Conservation (phyloP, 1,140 invertebrate genomes). For the Aradophagus sp. region DNA sequence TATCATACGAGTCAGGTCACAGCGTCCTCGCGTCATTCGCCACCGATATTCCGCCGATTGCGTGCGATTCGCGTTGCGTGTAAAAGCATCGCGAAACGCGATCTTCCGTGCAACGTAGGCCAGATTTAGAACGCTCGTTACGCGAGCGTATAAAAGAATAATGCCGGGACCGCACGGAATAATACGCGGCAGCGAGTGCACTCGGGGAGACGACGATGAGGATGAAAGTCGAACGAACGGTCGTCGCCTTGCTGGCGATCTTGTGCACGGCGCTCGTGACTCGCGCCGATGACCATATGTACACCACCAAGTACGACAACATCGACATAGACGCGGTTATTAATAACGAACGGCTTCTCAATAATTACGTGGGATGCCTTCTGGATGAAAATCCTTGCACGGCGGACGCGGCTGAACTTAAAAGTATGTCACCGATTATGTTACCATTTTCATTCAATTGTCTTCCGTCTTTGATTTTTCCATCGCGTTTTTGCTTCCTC, state of each 20-base stretch:
- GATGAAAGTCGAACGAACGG: constrained; percentile 44
- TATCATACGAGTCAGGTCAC: constrained; percentile 18
- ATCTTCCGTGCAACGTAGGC: constrained; percentile 17
- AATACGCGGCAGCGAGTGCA: constrained; percentile 33
- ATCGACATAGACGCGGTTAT: constrained; percentile 76
- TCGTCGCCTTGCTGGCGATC: constrained; percentile 34
- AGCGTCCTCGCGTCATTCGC: constrained; percentile 20
- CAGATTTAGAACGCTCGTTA: constrained; percentile 23
- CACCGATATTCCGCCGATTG: constrained; percentile 15
- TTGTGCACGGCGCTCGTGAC: constrained; percentile 34
- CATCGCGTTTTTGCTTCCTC: no score
- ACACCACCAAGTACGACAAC: constrained; percentile 76
- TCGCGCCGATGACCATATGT: constrained; percentile 64
- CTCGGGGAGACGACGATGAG: constrained; percentile 23
- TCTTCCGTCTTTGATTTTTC: constrained; percentile 2
- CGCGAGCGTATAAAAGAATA: constrained; percentile 43
- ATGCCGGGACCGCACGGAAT: constrained; percentile 1
- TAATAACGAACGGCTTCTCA: constrained; percentile 73
- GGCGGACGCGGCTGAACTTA: constrained; percentile 74
- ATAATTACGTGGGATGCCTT: constrained; percentile 76
- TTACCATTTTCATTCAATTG: constrained; percentile 7
- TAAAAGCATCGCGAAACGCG: constrained; percentile 33
- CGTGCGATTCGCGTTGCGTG: constrained; percentile 28
- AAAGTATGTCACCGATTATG: constrained; percentile 75
- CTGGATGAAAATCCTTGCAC: constrained; percentile 76